Base-by-base conservation (phyloP, 1,140 invertebrate genomes). In the Lepidurus apus region DNA sequence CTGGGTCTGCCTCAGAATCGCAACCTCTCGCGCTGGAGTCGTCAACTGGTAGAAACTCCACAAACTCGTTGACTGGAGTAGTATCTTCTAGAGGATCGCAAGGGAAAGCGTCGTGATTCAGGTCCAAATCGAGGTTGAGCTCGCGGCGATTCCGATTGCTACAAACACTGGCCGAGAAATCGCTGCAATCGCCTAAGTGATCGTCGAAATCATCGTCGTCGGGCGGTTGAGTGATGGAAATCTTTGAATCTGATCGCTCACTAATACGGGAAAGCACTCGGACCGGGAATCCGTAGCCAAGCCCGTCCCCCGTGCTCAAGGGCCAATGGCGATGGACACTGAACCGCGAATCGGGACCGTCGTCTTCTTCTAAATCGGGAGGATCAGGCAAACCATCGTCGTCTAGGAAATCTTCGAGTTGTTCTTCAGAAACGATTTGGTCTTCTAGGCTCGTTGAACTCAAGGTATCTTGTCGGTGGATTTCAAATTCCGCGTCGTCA, bases 401-500 rank as follows among this genome's bases (percentile, higher is more conserved):
- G 76, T 78, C 65, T 42, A 80, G 42, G 42, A 80, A 78, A 42
- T 80, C 79, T 43, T 45, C 53, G 17, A 80, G 74, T n/a, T 74
- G 76, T 1, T 80, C 79, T 74, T 79, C 78, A 9, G 78, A 79
- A 0, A 77, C 76, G 13, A 80, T 73, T 43, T 80, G 79, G 43
- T 80, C 79, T 45, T 80, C 79, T 26, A 80, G 26, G 47, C 79
- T 80, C 4, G 79, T 78, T 43, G 76, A 78, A 24, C 79, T 80
- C 73, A 80, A 74, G 76, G 79, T 80, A 53, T 80, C 79, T 77
- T 80, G 79, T 17, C 76, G 73, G 73, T 74, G 65, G 17, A 74
- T 43, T 45, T 79, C 78, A 24, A 74, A 42, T 24, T 79, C 78
- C 21, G 43, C 42, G 78, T 74, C 74, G 75, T 79, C 78, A 10